phyloP scores from a whole-genome alignment of 2,113 vertebrate genomes.

The Coreoperca whiteheadi region DNA sequence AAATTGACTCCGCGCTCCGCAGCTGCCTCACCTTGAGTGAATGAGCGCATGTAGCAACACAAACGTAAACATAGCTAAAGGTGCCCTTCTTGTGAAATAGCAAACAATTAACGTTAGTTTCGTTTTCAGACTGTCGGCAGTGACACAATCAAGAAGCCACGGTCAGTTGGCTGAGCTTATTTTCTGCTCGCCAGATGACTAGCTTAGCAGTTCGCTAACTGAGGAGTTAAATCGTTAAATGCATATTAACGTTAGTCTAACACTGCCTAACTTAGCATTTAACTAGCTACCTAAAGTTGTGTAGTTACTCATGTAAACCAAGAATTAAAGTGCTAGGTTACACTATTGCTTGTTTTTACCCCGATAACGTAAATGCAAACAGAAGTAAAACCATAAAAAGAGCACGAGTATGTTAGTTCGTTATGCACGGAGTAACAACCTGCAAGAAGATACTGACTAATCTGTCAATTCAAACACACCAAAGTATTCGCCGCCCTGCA shows the following conservation, averaged over 20 bases:
- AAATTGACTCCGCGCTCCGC: not conserved
- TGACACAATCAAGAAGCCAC: not conserved
- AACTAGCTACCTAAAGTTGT: conserved; percentile 38
- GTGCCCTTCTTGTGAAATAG: conserved; percentile 1
- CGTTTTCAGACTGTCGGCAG: not conserved
- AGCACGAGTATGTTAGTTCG: not conserved
- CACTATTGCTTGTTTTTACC: not conserved
- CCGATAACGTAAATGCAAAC: not conserved
- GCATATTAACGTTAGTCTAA: too few species aligned
- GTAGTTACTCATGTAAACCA: not conserved
- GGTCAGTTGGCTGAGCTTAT: conserved; percentile 30
- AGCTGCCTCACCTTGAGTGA: accelerated
- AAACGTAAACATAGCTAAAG: conserved; percentile 28
- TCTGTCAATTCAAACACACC: too few species aligned
- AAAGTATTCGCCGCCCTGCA: too few species aligned
- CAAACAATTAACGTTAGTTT: conserved; percentile 4
- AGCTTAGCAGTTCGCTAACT: conserved; percentile 11
- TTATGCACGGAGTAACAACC: not conserved
- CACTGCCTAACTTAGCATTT: not conserved
- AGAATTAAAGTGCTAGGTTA: not conserved
- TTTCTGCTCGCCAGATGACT: not conserved
- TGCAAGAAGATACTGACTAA: too few species aligned
- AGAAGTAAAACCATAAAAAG: too few species aligned
- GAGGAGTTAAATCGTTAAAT: not conserved
- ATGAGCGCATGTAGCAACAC: not conserved